Base-by-base conservation (phyloP, 2,113 vertebrate genomes). In the Stegastes partitus region DNA sequence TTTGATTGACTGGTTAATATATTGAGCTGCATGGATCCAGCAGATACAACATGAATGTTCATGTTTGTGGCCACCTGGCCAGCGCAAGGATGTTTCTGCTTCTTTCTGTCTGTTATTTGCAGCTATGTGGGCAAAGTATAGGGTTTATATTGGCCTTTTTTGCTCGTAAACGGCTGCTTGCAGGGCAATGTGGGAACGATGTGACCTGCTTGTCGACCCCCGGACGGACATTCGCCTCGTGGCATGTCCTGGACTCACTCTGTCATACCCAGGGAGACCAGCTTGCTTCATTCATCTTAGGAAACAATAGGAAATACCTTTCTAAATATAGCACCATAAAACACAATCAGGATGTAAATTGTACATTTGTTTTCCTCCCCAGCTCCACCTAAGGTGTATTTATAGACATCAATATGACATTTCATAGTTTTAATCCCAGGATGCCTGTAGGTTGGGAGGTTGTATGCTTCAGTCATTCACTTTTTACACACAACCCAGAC, bases 281-380 rank as follows among this genome's bases (percentile, higher is more conserved):
- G 61, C 74, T 85, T 26, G 56, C 55, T 89, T 92, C 81, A 88
- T 93, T 94, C 89, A 93, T 94, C 84, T 92, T 76, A 72, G 79
- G 62, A 86, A 89, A 91, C 86, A 86, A 93, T 90, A 92, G 93
- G 92, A 95, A 94, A 95, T 94, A 80, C 91, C 92, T 87, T 91
- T 94, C 94, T 90, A 94, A 93, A 92, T 92, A 94, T 94, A 95
- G 72, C 67, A 31, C 84, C 79, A 84, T 93, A 87, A 94, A 93
- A 77, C 90, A 90, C 74, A 89, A 89, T 92, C 94, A 94, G 94
- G 94, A 94, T 93, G 93, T 90, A 92, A 93, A 94, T 92, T 87
- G 76, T 90, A 93, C 88, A 91, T 93, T 93, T 91, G 89, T 92
- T 92, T 93, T 89, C 85, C 89, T 85, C 59, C 47, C 65, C 62